phyloP scores from a whole-genome alignment of 2,888 invertebrate genomes.

The Hedychridium roseum region DNA sequence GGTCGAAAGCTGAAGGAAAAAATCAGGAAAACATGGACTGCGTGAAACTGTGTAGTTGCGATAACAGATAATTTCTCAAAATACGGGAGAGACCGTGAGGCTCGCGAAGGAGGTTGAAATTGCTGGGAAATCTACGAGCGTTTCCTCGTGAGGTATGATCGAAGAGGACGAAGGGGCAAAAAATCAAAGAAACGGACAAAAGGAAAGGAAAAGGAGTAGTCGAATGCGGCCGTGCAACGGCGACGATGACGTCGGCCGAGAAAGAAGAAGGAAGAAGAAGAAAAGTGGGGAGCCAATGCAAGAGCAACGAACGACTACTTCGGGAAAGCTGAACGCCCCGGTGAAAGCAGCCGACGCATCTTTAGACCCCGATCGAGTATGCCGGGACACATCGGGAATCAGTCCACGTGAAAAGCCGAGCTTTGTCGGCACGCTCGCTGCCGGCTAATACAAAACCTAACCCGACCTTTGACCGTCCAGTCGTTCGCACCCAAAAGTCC shows the following conservation, averaged over 20 bases:
- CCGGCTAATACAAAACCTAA: constrained; percentile 6
- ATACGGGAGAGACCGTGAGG: too few species aligned
- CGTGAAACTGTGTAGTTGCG: too few species aligned
- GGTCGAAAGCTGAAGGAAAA: too few species aligned
- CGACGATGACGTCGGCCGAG: background rate
- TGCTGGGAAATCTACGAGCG: too few species aligned
- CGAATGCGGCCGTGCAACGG: background rate
- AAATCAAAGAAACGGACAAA: constrained; percentile 1
- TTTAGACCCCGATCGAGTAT: constrained; percentile 38
- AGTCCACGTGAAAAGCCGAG: constrained; percentile 43
- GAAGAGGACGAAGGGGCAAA: constrained; percentile 2
- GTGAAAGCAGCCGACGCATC: constrained; percentile 54
- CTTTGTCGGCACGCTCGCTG: constrained; percentile 20
- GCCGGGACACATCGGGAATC: constrained; percentile 34
- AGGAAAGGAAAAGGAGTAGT: background rate
- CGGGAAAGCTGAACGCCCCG: constrained; percentile 58
- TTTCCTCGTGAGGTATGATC: constrained; percentile 10
- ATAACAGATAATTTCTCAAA: too few species aligned
- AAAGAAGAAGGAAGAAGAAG: constrained; percentile 5
- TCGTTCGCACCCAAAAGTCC: background rate
- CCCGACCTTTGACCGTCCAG: background rate
- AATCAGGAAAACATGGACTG: too few species aligned
- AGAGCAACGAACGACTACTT: constrained; percentile 30
- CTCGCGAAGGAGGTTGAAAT: too few species aligned
- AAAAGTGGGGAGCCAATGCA: constrained; percentile 34